Evolutionary conservation across 2,797 vertebrate species (phyloP).

Genomic region (Rhodeus uyekii): DNA sequence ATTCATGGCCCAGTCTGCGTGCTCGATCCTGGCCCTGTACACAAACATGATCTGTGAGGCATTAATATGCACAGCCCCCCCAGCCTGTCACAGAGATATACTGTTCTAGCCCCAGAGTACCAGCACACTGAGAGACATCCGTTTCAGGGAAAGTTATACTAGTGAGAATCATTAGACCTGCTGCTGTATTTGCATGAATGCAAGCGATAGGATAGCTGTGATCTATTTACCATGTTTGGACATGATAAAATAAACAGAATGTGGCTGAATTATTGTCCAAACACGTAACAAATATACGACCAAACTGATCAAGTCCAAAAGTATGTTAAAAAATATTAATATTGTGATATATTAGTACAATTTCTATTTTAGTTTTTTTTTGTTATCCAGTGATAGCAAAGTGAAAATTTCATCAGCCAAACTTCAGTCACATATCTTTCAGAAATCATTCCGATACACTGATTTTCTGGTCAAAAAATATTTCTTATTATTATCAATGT

Average conservation of each 20-base stretch:
- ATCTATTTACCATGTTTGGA: constrained; percentile 35
- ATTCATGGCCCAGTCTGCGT: constrained; percentile 32
- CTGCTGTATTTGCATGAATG: constrained; percentile 33
- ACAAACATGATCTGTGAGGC: constrained; percentile 41
- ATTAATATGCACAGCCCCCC: constrained; percentile 33
- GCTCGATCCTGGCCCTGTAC: constrained; percentile 27
- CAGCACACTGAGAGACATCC: background rate
- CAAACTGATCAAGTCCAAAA: background rate
- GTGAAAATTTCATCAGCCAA: background rate
- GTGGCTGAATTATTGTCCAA: constrained; percentile 7
- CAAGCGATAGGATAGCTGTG: constrained; percentile 17
- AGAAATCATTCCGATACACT: background rate
- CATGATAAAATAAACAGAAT: constrained; percentile 8
- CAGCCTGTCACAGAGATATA: constrained; percentile 45
- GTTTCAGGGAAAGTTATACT: constrained; percentile 29
- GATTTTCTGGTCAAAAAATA: background rate
- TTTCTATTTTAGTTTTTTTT: background rate
- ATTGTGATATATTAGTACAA: background rate
- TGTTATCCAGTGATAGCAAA: background rate
- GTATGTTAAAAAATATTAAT: background rate
- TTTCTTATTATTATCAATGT: background rate
- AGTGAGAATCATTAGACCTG: constrained; percentile 43
- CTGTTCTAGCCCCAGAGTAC: constrained; percentile 6
- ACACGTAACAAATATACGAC: background rate
- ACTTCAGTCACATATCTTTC: background rate